phyloP scores from a whole-genome alignment of 2,113 vertebrate species.

The Cnemophilus loriae region DNA sequence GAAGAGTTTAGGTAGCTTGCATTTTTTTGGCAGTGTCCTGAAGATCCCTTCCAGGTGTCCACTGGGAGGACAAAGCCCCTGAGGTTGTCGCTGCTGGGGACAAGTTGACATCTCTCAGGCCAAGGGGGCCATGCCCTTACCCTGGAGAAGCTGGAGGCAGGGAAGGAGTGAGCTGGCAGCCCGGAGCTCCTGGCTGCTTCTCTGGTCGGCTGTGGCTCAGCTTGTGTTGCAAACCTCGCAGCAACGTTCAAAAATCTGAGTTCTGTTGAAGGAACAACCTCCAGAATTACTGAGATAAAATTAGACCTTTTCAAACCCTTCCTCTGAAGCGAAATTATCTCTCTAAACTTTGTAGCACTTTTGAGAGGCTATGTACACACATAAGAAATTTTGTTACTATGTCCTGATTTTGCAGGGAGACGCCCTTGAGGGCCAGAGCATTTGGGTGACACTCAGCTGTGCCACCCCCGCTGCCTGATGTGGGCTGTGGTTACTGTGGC shows the following conservation, averaged over 20 bases:
- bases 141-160: not conserved
- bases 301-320: not conserved
- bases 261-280: not conserved
- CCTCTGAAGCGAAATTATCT: not conserved
- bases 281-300: not conserved
- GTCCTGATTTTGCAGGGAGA: not conserved
- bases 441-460: not conserved
- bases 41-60: not conserved
- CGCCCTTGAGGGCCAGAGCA: not conserved
- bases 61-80: not conserved
- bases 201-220: fast-evolving
- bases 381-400: not conserved
- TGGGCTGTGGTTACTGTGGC: not conserved
- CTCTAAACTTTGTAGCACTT: not conserved
- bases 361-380: not conserved
- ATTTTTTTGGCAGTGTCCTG: not conserved
- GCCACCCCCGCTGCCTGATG: fast-evolving
- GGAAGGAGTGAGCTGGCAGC: not conserved
- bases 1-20: not conserved
- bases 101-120: not conserved
- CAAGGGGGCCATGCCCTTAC: not conserved
- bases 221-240: not conserved
- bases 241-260: fast-evolving
- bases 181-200: not conserved
- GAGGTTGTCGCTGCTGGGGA: not conserved